phyloP scores from a whole-genome alignment of 2,113 vertebrate genomes.

The Sisor rabdophorus region DNA sequence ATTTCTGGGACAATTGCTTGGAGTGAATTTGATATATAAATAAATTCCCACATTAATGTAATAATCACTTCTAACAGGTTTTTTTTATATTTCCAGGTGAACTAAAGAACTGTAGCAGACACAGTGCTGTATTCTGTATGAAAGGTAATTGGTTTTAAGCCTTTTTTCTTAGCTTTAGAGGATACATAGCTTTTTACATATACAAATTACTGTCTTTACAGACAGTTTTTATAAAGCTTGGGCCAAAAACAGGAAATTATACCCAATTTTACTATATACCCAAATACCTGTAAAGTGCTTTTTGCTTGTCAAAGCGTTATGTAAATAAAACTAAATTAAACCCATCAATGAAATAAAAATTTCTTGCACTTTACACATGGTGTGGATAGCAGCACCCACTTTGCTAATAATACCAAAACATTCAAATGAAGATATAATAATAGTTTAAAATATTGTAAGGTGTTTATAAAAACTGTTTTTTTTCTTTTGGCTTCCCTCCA shows the following conservation, averaged over 20 bases:
- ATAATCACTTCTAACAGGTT: background rate
- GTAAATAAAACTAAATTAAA: background rate
- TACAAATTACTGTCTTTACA: no score
- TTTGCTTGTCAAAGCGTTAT: background rate
- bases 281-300: no score
- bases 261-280: no score
- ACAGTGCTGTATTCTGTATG: background rate
- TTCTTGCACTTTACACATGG: conserved; percentile 33
- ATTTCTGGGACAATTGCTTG: background rate
- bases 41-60: background rate
- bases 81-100: background rate
- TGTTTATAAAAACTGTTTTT: background rate
- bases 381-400: conserved; percentile 2
- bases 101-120: background rate
- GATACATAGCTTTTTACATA: no score
- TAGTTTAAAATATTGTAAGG: background rate
- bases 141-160: no score
- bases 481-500: background rate
- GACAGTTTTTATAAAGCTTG: no score
- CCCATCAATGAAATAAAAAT: conserved; percentile 15
- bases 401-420: conserved; percentile 1
- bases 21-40: background rate
- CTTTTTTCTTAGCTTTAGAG: no score
- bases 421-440: background rate
- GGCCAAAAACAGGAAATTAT: no score